Conservation (phyloP, 2,888 invertebrate species). For the Tuberolachnus salignus region DNA sequence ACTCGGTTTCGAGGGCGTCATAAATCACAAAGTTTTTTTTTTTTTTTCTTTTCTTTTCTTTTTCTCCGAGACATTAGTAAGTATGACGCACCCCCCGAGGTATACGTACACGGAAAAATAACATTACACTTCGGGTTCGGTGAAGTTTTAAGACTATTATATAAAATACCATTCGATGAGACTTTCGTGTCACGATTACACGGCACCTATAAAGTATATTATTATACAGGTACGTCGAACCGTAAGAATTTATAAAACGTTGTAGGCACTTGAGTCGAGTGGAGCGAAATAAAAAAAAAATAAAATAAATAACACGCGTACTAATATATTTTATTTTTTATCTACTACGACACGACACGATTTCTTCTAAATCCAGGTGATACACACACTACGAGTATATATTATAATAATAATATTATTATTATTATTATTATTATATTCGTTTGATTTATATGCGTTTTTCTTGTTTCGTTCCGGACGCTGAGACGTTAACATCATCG, state of each 20-base stretch:
- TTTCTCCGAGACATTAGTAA: slow-evolving; percentile 34
- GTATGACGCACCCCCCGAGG: slow-evolving; percentile 33
- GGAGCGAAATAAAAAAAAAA: background rate
- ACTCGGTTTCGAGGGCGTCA: slow-evolving; percentile 43
- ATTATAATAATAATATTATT: too few species aligned
- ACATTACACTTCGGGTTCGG: slow-evolving; percentile 41
- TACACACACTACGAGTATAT: too few species aligned
- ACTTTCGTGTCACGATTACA: slow-evolving; percentile 46
- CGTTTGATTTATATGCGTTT: too few species aligned
- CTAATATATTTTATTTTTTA: background rate
- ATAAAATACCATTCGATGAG: slow-evolving; percentile 47
- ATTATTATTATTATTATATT: too few species aligned
- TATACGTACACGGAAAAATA: slow-evolving; percentile 37
- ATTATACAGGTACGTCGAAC: background rate
- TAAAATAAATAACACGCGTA: background rate
- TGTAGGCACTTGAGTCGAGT: background rate
- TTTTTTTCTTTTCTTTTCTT: slow-evolving; percentile 26
- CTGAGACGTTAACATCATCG: too few species aligned
- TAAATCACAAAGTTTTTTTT: slow-evolving; percentile 55
- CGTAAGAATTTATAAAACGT: slow-evolving; percentile 2
- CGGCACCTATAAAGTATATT: background rate
- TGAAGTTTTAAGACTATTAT: slow-evolving; percentile 47
- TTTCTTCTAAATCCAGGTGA: too few species aligned
- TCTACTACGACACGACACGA: too few species aligned
- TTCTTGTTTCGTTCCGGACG: too few species aligned